Evolutionary conservation across 2,888 invertebrate genomes (phyloP).

Genomic region (Bedellia somnulentella): DNA sequence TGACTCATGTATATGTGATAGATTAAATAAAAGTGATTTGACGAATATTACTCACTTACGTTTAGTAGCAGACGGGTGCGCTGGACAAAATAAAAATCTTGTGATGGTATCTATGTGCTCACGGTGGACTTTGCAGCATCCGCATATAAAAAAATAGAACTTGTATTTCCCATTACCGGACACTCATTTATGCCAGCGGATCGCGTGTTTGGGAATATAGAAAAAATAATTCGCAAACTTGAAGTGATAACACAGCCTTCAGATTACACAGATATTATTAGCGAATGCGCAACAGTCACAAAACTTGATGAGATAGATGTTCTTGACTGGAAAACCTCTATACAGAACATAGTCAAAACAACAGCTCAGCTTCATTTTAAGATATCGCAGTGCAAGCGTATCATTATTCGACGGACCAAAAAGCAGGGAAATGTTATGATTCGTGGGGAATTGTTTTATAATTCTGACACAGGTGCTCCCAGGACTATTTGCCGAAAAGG

Average conservation of each 20-base stretch:
- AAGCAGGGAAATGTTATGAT: neutral
- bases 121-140: slow-evolving; percentile 11
- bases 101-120: slow-evolving; percentile 13
- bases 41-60: slow-evolving; percentile 10
- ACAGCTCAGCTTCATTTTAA: slow-evolving; percentile 6
- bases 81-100: slow-evolving; percentile 19
- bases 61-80: slow-evolving; percentile 17
- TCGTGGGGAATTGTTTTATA: neutral
- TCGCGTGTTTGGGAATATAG: slow-evolving; percentile 15
- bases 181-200: slow-evolving; percentile 17
- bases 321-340: slow-evolving; percentile 4
- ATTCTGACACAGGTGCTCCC: neutral
- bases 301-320: slow-evolving; percentile 4
- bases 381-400: slow-evolving; percentile 6
- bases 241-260: slow-evolving; percentile 7
- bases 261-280: slow-evolving; percentile 4
- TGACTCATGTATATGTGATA: slow-evolving; percentile 14
- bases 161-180: slow-evolving; percentile 15
- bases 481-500: too few species aligned
- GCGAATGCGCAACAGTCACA: slow-evolving; percentile 1
- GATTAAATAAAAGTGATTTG: slow-evolving; percentile 6
- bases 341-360: slow-evolving; percentile 5
- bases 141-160: slow-evolving; percentile 9
- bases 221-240: slow-evolving; percentile 13
- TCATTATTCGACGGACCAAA: slow-evolving; percentile 4